phyloP scores from a whole-genome alignment of 2,888 invertebrate genomes.

The Lepidocyrtoides sp. region DNA sequence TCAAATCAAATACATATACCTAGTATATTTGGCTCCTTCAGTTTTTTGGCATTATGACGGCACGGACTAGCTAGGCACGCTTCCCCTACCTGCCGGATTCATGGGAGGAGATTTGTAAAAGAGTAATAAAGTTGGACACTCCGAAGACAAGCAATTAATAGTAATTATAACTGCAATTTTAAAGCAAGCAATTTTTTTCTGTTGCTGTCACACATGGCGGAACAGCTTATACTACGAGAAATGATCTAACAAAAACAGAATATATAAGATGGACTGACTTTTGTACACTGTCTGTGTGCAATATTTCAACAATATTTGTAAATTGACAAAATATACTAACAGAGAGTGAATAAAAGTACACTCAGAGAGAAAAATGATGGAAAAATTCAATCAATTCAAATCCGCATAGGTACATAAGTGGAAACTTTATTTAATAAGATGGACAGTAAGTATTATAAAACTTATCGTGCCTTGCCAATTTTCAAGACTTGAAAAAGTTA shows the following conservation, averaged over 20 bases:
- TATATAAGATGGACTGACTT: no score
- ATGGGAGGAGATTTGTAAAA: constrained; percentile 30
- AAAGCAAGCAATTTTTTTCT: neutral
- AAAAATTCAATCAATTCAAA: neutral
- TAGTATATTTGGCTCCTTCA: neutral
- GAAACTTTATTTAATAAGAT: neutral
- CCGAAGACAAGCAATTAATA: neutral
- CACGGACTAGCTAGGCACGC: constrained; percentile 21
- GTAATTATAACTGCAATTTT: neutral
- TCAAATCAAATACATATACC: no score
- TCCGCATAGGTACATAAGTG: no score
- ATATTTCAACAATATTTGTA: no score
- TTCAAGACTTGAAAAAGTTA: neutral
- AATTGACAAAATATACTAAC: neutral
- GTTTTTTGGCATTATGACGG: neutral
- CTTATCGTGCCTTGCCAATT: neutral
- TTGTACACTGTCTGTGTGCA: no score
- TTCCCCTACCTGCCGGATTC: neutral
- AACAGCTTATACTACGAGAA: no score
- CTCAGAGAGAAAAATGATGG: no score
- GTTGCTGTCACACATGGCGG: neutral
- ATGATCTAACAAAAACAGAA: no score
- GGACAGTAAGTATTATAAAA: neutral
- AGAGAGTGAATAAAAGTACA: neutral
- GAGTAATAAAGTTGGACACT: neutral